Percentiles rank a stretch among this genome's conserved stretches.
Conservation (phyloP, 2,797 vertebrate species). For the Coranthus polyacanthus region DNA sequence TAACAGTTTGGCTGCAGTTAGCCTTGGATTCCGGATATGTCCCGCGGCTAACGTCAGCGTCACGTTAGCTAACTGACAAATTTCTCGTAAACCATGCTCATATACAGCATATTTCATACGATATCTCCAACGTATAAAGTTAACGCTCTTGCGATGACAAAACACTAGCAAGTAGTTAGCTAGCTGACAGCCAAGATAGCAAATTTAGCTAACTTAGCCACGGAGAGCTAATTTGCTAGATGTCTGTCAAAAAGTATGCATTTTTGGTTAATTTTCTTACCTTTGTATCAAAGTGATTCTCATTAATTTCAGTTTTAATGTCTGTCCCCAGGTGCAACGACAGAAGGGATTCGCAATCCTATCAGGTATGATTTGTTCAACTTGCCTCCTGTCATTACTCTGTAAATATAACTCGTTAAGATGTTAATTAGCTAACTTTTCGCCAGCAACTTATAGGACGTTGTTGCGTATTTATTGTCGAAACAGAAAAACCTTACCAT, state of each 20-base stretch:
- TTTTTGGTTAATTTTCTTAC: not conserved
- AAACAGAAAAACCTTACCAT: too few relatives aligned
- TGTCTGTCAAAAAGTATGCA: constrained; percentile 10
- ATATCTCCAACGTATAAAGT: fast-evolving
- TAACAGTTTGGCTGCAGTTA: constrained; percentile 54
- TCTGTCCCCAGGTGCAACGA: constrained; percentile 93
- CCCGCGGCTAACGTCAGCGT: constrained; percentile 5
- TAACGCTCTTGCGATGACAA: not conserved
- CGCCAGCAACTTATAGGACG: too few relatives aligned
- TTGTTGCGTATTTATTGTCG: too few relatives aligned
- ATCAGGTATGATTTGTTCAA: constrained; percentile 86
- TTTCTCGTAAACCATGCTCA: not conserved
- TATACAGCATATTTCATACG: fast-evolving
- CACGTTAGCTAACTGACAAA: constrained; percentile 4
- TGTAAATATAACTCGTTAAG: too few relatives aligned
- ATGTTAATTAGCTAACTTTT: too few relatives aligned
- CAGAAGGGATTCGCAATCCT: constrained; percentile 98
- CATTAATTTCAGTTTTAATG: constrained; percentile 27
- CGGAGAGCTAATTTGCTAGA: constrained; percentile 38
- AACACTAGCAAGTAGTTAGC: not conserved
- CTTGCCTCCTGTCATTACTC: not conserved
- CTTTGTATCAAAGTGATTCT: not conserved
- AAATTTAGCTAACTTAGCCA: constrained; percentile 55
- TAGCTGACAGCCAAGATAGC: constrained; percentile 15
- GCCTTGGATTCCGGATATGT: constrained; percentile 43